Base-by-base conservation (phyloP, 2,888 invertebrate species). In the Leptopilina syphax region DNA sequence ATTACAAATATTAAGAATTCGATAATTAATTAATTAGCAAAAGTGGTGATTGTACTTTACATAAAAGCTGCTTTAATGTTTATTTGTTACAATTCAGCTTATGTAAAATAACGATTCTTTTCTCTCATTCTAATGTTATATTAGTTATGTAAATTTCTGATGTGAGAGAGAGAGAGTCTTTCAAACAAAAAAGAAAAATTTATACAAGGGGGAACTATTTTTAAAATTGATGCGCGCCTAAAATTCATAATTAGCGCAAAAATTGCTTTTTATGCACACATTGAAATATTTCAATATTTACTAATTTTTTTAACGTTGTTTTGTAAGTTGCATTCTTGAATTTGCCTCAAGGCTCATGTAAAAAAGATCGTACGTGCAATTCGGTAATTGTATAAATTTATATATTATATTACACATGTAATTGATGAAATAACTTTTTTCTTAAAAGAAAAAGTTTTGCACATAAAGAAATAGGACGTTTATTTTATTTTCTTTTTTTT, bases 11-110 rank as follows among this genome's bases (percentile, higher is more conserved):
- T 70, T 70, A 70, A 5, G 70, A 34, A 54, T 34, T 57, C 57
- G 34, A 34, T 34, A 34, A 57, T n/a, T 57, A 73, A 27, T 44
- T 44, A 44, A 44, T 44, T 27, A 70, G 50, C 34, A 73, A 34
- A 34, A 54, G 54, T 13, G 27, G 27, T 27, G 2, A 34, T 57
- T 73, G 44, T 70, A 24, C 63, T 73, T 73, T 57, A 73, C 73
- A 73, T 57, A 34, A 4, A 57, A 57, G 73, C 73, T 73, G 83
- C 79, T 80, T 84, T 82, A 18, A 87, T 77, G 80, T 82, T 84
- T 86, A 85, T 86, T 87, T 86, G 81, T 85, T 84, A 84, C 80
- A 84, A 78, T 83, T 84, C 81, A 82, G 81, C 82, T 83, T 85
- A 85, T 84, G 86, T 85, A 86, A 86, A 87, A 86, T 84, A 85